phyloP scores from a whole-genome alignment of 2,888 invertebrate species.

The Conus canariensis region DNA sequence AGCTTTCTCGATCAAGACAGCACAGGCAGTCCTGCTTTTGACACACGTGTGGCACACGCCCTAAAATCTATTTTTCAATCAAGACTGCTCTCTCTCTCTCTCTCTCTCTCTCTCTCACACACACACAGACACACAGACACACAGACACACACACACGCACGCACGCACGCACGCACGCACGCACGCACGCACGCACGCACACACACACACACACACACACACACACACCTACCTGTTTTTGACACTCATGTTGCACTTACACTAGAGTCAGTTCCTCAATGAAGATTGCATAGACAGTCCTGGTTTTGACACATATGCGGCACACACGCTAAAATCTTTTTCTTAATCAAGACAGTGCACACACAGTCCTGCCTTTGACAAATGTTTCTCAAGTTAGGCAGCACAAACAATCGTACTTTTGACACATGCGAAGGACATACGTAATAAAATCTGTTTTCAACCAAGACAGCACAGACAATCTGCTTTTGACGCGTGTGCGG shows the following conservation, averaged over 20 bases:
- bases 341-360: not conserved
- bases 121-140: slow-evolving; percentile 5
- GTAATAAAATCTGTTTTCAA: too few species aligned
- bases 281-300: not conserved
- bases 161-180: not conserved
- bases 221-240: not conserved
- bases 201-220: slow-evolving; percentile 4
- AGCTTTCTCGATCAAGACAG: too few species aligned
- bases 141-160: not conserved
- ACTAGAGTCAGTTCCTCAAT: too few species aligned
- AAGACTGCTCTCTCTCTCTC: not conserved
- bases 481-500: too few species aligned
- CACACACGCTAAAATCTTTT: not conserved
- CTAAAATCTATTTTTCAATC: not conserved
- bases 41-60: too few species aligned
- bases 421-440: too few species aligned
- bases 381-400: too few species aligned
- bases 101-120: too few species aligned
- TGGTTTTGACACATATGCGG: not conserved
- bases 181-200: not conserved
- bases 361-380: not conserved
- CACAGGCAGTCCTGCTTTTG: too few species aligned
- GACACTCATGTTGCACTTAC: not conserved
- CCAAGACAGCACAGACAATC: too few species aligned
- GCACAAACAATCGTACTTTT: too few species aligned